Evolutionary conservation across 2,888 invertebrate species (phyloP).

Genomic region (Xylocampa areola): DNA sequence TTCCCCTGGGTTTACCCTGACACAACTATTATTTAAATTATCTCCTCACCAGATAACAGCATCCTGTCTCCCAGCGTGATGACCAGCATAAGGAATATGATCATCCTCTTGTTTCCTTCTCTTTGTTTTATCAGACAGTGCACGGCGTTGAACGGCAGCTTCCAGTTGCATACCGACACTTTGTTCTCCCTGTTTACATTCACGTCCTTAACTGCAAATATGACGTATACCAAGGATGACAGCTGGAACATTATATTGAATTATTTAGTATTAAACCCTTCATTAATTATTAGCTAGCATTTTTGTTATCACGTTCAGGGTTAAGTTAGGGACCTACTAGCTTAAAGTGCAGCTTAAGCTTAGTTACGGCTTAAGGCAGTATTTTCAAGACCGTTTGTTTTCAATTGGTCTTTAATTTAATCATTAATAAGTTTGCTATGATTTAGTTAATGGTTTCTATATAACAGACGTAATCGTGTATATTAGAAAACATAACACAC

Average conservation of each 20-base stretch:
- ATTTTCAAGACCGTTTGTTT: no score
- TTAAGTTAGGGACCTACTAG: no score
- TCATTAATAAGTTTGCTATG: no score
- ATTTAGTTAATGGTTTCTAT: no score
- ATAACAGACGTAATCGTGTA: no score
- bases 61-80: conserved; percentile 87
- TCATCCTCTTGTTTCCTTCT: conserved; percentile 90
- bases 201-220: conserved; percentile 91
- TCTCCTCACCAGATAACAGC: conserved; percentile 76
- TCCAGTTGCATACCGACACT: conserved; percentile 86
- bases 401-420: no score
- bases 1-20: no score
- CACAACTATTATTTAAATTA: neutral
- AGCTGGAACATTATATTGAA: conserved; percentile 72
- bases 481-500: no score
- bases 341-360: no score
- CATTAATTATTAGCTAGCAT: no score
- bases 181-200: conserved; percentile 91
- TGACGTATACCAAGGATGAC: conserved; percentile 90
- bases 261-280: neutral
- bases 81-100: conserved; percentile 91
- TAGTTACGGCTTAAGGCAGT: no score
- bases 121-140: conserved; percentile 91
- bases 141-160: conserved; percentile 81
- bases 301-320: no score